phyloP scores from a whole-genome alignment of 1,140 invertebrate species.

The Tetramorium alpestre region DNA sequence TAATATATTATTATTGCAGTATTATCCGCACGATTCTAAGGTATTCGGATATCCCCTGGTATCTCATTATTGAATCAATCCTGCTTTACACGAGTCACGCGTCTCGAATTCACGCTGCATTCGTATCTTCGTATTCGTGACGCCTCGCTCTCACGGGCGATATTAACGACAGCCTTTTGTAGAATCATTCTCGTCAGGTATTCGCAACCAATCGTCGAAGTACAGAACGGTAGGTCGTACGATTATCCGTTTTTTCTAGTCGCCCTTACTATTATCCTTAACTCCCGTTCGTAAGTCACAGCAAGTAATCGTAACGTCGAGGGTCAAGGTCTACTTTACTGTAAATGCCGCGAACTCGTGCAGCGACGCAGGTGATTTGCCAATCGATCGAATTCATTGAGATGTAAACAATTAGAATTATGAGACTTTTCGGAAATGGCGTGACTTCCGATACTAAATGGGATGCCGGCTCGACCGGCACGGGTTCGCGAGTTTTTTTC shows the following conservation, averaged over 20 bases:
- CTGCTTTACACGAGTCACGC: constrained; percentile 14
- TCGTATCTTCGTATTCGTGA: constrained; percentile 13
- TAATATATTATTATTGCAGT: not conserved
- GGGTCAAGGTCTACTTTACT: not conserved
- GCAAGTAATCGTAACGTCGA: constrained; percentile 39
- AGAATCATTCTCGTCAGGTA: not conserved
- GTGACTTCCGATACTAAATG: not conserved
- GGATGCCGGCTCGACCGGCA: not conserved
- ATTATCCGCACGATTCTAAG: not conserved
- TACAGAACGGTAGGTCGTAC: constrained; percentile 47
- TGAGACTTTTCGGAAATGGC: not conserved
- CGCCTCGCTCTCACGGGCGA: not conserved
- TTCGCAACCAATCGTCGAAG: constrained; percentile 49
- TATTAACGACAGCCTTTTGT: not conserved
- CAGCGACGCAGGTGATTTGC: not conserved
- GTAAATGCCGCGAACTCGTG: constrained; percentile 15
- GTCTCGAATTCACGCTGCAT: constrained; percentile 19
- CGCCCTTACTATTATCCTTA: constrained; percentile 31
- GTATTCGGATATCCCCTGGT: not conserved
- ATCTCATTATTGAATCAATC: not conserved
- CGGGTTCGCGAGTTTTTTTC: constrained; percentile 44
- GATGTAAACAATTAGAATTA: not conserved
- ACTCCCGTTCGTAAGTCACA: constrained; percentile 31
- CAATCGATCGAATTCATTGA: not conserved
- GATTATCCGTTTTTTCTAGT: constrained; percentile 57